Conservation (phyloP, 2,797 vertebrate species). For the Tachyglossus aculeatus region DNA sequence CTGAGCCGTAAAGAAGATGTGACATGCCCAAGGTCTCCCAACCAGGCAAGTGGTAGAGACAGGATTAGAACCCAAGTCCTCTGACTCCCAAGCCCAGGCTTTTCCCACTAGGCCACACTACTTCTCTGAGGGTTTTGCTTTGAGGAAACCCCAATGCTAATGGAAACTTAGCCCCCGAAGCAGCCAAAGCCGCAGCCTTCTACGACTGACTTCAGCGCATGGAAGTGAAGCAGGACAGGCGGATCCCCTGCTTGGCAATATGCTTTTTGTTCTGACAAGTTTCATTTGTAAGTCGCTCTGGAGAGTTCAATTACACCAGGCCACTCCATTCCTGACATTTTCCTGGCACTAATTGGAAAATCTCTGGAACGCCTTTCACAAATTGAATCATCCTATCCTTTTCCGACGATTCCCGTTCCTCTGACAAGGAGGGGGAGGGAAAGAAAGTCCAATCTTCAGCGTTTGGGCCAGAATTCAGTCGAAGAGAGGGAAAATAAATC, state of each 20-base stretch:
- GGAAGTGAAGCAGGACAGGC: background rate
- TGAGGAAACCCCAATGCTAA: background rate
- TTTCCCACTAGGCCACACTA: too few relatives aligned
- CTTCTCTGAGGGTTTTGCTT: too few relatives aligned
- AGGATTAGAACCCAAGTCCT: too few relatives aligned
- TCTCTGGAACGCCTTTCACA: constrained; percentile 11
- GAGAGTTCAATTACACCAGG: background rate
- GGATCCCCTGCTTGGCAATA: too few relatives aligned
- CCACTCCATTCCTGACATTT: background rate
- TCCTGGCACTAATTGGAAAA: constrained; percentile 12
- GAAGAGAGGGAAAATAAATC: constrained; percentile 7
- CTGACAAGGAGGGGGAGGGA: background rate
- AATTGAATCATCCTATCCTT: background rate
- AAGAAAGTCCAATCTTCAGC: background rate
- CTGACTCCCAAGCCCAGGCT: too few relatives aligned
- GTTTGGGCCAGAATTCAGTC: background rate
- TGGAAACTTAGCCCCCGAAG: background rate
- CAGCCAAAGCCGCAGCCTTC: too few relatives aligned
- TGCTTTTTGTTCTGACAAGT: background rate
- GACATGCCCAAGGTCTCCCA: too few relatives aligned
- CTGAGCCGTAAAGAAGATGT: too few relatives aligned
- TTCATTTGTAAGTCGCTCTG: background rate
- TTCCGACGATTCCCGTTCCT: constrained; percentile 8
- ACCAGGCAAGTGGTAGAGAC: too few relatives aligned
- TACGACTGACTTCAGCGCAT: background rate